Evolutionary conservation across 2,888 invertebrate genomes (phyloP).

Genomic region (Notodonta ziczac): DNA sequence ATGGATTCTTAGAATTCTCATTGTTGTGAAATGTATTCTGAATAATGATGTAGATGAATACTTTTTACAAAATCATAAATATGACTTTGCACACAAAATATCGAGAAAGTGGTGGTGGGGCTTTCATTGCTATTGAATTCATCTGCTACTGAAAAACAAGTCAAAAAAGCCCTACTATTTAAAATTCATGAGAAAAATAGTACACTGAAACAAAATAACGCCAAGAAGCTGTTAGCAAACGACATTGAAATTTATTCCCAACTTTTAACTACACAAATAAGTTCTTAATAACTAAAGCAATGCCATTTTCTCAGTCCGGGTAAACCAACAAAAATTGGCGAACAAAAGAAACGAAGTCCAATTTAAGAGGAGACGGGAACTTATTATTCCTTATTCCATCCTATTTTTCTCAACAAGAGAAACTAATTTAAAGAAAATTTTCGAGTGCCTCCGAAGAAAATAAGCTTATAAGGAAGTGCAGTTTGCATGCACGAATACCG

Average conservation of each 20-base stretch:
- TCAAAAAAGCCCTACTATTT: slow-evolving; percentile 13
- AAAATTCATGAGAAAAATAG: slow-evolving; percentile 29
- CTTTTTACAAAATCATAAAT: too few relatives aligned
- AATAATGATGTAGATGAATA: too few relatives aligned
- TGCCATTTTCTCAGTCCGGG: slow-evolving; percentile 46
- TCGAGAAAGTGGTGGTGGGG: too few relatives aligned
- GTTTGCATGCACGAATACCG: slow-evolving; percentile 75
- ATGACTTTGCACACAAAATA: too few relatives aligned
- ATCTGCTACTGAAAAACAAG: too few relatives aligned
- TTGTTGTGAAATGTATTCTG: too few relatives aligned
- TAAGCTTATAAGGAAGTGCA: slow-evolving; percentile 82
- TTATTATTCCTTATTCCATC: slow-evolving; percentile 78
- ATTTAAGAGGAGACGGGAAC: slow-evolving; percentile 74
- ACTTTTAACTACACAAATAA: slow-evolving; percentile 61
- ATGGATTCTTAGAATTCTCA: too few relatives aligned
- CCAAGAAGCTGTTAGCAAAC: slow-evolving; percentile 35
- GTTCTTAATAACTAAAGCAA: slow-evolving; percentile 59
- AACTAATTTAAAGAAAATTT: slow-evolving; percentile 85
- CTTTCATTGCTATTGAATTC: too few relatives aligned
- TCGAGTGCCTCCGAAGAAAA: slow-evolving; percentile 79
- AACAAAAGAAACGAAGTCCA: slow-evolving; percentile 68
- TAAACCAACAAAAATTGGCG: slow-evolving; percentile 54
- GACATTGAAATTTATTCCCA: slow-evolving; percentile 49
- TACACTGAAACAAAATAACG: slow-evolving; percentile 15
- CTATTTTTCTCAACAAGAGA: slow-evolving; percentile 82